Conservation (phyloP, 2,113 vertebrate species). For the Macquaria ambigua region DNA sequence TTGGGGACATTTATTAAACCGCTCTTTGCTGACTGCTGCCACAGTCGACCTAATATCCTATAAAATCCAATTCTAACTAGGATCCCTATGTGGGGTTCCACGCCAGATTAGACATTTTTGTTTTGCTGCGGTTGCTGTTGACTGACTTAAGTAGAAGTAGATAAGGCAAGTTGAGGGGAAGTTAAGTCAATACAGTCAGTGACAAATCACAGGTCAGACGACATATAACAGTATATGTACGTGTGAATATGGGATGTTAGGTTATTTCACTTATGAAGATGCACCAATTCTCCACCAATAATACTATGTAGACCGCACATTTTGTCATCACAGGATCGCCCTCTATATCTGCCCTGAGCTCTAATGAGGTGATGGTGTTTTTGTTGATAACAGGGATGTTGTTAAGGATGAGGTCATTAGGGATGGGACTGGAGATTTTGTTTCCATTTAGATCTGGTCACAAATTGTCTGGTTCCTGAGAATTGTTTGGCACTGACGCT, state of each 20-base stretch:
- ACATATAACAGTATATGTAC: background rate
- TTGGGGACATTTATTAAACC: conserved; percentile 51
- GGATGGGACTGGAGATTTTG: conserved; percentile 17
- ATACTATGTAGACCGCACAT: background rate
- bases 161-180: background rate
- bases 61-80: conserved; percentile 35
- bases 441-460: conserved; percentile 17
- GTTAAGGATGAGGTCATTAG: conserved; percentile 18
- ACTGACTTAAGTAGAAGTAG: conserved; percentile 6
- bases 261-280: conserved; percentile 2
- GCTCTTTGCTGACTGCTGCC: conserved; percentile 32
- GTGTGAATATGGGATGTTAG: conserved; percentile 16
- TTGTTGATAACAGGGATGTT: background rate
- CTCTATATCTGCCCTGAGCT: background rate
- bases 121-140: conserved; percentile 37
- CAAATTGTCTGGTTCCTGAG: conserved; percentile 10
- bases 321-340: background rate
- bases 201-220: background rate
- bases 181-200: background rate
- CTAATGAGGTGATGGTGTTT: conserved; percentile 17
- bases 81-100: background rate
- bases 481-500: conserved; percentile 1
- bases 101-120: conserved; percentile 2
- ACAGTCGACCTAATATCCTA: conserved; percentile 12
- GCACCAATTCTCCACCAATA: conserved; percentile 6